Evolutionary conservation across 2,888 invertebrate species (phyloP).

Genomic region (Leptopilina myrica): DNA sequence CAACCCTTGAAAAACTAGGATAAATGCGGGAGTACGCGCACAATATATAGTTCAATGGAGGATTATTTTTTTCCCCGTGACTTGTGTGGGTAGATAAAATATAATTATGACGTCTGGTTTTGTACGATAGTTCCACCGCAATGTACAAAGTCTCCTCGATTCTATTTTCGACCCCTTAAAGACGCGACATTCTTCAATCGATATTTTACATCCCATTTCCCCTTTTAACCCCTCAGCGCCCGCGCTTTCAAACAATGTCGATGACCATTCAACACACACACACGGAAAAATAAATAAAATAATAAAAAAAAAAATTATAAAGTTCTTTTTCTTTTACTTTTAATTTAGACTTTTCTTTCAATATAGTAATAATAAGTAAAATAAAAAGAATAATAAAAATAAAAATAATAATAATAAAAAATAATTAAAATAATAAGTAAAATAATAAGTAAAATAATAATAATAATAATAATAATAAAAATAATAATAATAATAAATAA

Average conservation of each 20-base stretch:
- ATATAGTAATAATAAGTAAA: too few relatives aligned
- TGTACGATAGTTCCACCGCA: conserved; percentile 3
- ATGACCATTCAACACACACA: too few relatives aligned
- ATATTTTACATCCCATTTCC: conserved; percentile 14
- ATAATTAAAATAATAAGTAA: too few relatives aligned
- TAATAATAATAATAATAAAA: too few relatives aligned
- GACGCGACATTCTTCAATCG: conserved; percentile 12
- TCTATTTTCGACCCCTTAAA: conserved; percentile 32
- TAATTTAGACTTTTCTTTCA: background rate
- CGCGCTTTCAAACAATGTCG: too few relatives aligned
- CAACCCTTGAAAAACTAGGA: conserved; percentile 12
- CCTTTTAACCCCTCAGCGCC: too few relatives aligned
- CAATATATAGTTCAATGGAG: background rate
- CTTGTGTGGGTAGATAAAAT: conserved; percentile 16
- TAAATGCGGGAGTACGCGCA: too few relatives aligned
- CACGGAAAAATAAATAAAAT: too few relatives aligned
- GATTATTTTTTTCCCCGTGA: conserved; percentile 10
- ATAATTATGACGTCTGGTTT: conserved; percentile 31
- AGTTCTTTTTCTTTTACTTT: background rate
- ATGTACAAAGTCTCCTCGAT: background rate
- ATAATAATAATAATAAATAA: too few relatives aligned
- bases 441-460: too few relatives aligned
- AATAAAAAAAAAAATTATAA: background rate
- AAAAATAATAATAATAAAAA: too few relatives aligned
- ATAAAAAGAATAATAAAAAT: too few relatives aligned